Conservation (phyloP, 2,888 invertebrate species). For the Gasteruption jaculator region DNA sequence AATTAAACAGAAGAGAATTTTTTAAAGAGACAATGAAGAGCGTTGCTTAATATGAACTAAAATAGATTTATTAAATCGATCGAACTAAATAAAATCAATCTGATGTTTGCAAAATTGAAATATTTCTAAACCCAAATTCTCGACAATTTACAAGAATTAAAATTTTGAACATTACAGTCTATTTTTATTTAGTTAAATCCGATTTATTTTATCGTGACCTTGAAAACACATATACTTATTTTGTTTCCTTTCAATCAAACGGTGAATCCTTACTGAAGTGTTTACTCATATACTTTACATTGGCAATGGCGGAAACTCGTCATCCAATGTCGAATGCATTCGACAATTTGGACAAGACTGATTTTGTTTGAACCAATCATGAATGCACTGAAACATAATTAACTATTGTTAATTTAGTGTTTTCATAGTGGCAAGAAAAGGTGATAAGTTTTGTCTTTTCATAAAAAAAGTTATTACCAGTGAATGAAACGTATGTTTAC, state of each 20-base stretch:
- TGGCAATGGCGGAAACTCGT: constrained; percentile 35
- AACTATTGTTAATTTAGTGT: constrained; percentile 1
- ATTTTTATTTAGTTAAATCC: too few relatives aligned
- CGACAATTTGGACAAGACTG: constrained; percentile 35
- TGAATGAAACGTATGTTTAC: constrained; percentile 35
- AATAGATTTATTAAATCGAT: too few relatives aligned
- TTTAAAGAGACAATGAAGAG: too few relatives aligned
- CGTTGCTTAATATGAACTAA: too few relatives aligned
- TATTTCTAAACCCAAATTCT: not conserved
- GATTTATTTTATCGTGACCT: constrained; percentile 1
- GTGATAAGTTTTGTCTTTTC: constrained; percentile 5
- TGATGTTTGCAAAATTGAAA: constrained; percentile 7
- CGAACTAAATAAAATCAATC: too few relatives aligned
- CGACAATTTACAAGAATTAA: not conserved
- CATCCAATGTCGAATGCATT: constrained; percentile 27
- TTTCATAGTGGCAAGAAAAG: not conserved
- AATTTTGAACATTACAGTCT: not conserved
- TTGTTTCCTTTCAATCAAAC: too few relatives aligned
- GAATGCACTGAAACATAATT: constrained; percentile 31
- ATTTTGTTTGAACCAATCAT: constrained; percentile 28
- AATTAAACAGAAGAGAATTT: not conserved
- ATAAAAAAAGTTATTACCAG: constrained; percentile 22
- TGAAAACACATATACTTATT: constrained; percentile 2
- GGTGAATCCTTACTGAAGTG: too few relatives aligned
- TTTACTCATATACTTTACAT: constrained; percentile 11